Percentiles rank a stretch among this genome's conserved stretches.
phyloP scores from a whole-genome alignment of 2,797 vertebrate species.

The Pangasius sanitwongsei region DNA sequence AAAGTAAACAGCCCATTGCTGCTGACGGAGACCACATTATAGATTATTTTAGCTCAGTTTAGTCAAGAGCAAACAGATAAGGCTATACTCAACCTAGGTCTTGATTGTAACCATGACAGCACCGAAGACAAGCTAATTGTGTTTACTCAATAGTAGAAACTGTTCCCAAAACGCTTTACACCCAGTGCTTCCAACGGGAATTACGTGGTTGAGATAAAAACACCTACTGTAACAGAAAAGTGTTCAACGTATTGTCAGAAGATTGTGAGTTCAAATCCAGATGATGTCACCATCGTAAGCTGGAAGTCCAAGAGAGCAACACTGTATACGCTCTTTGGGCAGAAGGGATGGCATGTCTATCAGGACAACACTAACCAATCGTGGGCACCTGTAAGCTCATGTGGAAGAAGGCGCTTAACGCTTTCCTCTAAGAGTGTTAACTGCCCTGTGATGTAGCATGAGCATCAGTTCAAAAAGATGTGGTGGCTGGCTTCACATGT shows the following conservation, averaged over 20 bases:
- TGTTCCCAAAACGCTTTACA: background rate
- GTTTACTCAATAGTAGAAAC: background rate
- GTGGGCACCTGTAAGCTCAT: background rate
- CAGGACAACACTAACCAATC: background rate
- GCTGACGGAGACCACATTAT: no score
- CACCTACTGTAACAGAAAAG: background rate
- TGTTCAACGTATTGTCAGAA: background rate
- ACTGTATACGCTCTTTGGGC: background rate
- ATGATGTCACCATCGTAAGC: background rate
- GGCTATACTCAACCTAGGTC: background rate
- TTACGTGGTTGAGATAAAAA: background rate
- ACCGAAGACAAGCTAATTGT: background rate
- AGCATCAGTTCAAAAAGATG: background rate
- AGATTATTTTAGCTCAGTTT: background rate
- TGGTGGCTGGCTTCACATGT: background rate
- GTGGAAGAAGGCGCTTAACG: background rate
- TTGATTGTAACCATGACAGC: background rate
- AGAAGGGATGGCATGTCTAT: background rate
- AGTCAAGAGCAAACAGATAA: conserved; percentile 40
- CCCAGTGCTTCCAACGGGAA: background rate
- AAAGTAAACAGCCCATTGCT: background rate
- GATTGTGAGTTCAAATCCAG: no score
- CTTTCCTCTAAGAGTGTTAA: background rate
- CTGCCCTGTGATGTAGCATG: background rate
- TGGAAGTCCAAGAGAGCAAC: background rate